Percentiles rank a stretch among this genome's conserved stretches.
phyloP scores from a whole-genome alignment of 1,140 invertebrate species.

The Cataglyphis hispanica region DNA sequence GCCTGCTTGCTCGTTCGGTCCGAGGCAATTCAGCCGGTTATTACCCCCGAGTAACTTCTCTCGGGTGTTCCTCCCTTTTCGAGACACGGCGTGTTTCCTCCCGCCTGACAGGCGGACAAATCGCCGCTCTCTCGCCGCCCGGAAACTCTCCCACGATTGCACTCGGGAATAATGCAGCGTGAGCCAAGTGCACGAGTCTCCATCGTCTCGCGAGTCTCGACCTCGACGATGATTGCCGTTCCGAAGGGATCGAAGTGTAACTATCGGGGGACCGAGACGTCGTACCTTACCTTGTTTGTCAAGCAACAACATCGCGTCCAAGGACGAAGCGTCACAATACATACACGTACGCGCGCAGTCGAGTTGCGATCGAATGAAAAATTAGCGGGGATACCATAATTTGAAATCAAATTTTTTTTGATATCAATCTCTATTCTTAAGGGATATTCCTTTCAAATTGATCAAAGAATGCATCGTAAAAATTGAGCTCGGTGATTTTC shows the following conservation, averaged over 20 bases:
- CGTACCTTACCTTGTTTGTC: slow-evolving; percentile 47
- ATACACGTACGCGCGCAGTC: background rate
- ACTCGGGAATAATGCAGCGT: slow-evolving; percentile 41
- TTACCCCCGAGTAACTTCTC: slow-evolving; percentile 71
- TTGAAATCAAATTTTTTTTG: background rate
- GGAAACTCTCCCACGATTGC: slow-evolving; percentile 57
- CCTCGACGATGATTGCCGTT: slow-evolving; percentile 52
- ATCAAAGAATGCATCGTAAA: background rate
- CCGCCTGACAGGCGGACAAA: slow-evolving; percentile 48
- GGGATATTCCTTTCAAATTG: background rate
- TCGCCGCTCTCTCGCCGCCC: slow-evolving; percentile 35
- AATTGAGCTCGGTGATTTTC: background rate
- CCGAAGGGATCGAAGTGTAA: slow-evolving; percentile 41
- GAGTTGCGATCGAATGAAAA: slow-evolving; percentile 17
- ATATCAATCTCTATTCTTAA: background rate
- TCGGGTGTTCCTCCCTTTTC: slow-evolving; percentile 67
- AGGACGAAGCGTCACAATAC: background rate
- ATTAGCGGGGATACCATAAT: background rate
- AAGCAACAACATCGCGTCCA: slow-evolving; percentile 32
- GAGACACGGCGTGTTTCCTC: slow-evolving; percentile 26
- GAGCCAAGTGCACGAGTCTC: slow-evolving; percentile 20
- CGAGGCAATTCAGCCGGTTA: slow-evolving; percentile 73
- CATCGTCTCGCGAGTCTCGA: background rate
- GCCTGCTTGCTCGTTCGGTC: slow-evolving; percentile 63
- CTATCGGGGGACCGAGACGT: slow-evolving; percentile 13